Percentiles rank a stretch among this genome's conserved stretches.
phyloP scores from a whole-genome alignment of 2,113 vertebrate species.

The Porphyrio hochstetteri region DNA sequence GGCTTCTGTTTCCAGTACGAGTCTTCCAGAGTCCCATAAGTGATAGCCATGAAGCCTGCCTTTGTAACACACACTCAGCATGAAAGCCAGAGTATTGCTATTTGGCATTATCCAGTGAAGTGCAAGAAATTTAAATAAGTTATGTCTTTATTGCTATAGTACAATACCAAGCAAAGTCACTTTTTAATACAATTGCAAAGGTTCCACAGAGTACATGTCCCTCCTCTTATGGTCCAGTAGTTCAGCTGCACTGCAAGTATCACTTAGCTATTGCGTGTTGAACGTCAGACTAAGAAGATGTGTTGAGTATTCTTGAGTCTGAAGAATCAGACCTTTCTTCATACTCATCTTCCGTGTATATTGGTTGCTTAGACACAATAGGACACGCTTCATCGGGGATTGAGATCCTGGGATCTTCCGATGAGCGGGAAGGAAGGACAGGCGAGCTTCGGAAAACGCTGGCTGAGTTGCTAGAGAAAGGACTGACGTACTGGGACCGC shows the following conservation, averaged over 20 bases:
- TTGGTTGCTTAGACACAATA: constrained; percentile 85
- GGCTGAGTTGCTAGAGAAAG: constrained; percentile 82
- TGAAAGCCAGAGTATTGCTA: constrained; percentile 78
- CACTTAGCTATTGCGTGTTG: background rate
- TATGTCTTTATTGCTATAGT: constrained; percentile 76
- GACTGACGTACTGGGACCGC: constrained; percentile 92
- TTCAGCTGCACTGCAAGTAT: constrained; percentile 50
- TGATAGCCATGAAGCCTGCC: constrained; percentile 38
- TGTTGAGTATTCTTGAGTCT: constrained; percentile 92
- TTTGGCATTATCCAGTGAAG: constrained; percentile 83
- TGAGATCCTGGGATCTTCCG: constrained; percentile 86
- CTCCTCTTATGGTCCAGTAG: constrained; percentile 1
- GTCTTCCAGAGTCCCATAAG: constrained; percentile 46
- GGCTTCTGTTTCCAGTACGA: constrained; percentile 37
- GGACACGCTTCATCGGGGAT: constrained; percentile 87
- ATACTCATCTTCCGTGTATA: constrained; percentile 94
- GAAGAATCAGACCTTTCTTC: constrained; percentile 94
- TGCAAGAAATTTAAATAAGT: constrained; percentile 82
- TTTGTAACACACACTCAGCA: constrained; percentile 71
- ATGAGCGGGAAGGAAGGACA: constrained; percentile 78
- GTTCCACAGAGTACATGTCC: background rate
- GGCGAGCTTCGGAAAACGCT: constrained; percentile 87
- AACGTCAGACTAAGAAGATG: constrained; percentile 79
- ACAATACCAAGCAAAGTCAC: constrained; percentile 72
- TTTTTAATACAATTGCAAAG: constrained; percentile 48